Percentiles rank a stretch among this genome's conserved stretches.
Evolutionary conservation across 2,888 invertebrate genomes (phyloP).

Genomic region (Euzophera pinguis): DNA sequence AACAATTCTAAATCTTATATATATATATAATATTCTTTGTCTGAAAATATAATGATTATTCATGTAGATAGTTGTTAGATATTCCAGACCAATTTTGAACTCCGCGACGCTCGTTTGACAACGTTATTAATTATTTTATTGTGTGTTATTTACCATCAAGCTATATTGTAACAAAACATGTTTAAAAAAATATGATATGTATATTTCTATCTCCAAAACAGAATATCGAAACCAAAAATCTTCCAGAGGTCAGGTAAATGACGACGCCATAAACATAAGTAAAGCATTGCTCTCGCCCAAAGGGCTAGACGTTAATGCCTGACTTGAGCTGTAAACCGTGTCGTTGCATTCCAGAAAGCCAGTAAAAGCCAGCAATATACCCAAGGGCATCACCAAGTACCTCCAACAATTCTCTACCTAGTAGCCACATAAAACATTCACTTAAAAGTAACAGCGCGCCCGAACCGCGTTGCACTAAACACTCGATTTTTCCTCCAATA

Average conservation of each 20-base stretch:
- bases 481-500: constrained; percentile 31
- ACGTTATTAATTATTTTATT: too few relatives aligned
- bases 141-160: too few relatives aligned
- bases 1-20: too few relatives aligned
- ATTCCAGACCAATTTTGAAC: too few relatives aligned
- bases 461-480: constrained; percentile 24
- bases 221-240: too few relatives aligned
- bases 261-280: constrained; percentile 8
- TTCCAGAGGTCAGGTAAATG: constrained; percentile 5
- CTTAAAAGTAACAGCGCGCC: constrained; percentile 9
- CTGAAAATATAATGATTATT: too few relatives aligned
- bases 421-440: constrained; percentile 21
- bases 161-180: too few relatives aligned
- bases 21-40: too few relatives aligned
- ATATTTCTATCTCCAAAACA: too few relatives aligned
- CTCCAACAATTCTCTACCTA: constrained; percentile 3
- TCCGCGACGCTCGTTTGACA: too few relatives aligned
- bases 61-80: too few relatives aligned
- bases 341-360: constrained; percentile 11
- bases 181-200: too few relatives aligned
- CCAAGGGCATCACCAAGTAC: constrained; percentile 1
- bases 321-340: constrained; percentile 11
- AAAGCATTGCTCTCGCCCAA: neutral
- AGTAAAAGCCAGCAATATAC: constrained; percentile 13
- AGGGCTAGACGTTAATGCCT: constrained; percentile 4